Conservation (phyloP, 2,888 invertebrate species). For the Thelaira solivaga region DNA sequence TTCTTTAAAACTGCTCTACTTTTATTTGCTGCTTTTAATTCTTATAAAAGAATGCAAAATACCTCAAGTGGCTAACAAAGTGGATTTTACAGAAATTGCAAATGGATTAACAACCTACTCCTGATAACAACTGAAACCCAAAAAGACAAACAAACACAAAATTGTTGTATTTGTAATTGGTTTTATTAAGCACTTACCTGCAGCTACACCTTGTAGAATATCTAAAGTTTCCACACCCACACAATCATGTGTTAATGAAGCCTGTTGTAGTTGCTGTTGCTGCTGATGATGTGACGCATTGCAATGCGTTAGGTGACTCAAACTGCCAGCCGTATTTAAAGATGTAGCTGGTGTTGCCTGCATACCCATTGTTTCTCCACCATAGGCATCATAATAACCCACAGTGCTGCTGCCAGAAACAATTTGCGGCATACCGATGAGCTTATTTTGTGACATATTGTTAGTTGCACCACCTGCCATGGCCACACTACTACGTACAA, state of each 20-base stretch:
- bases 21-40: too few species aligned
- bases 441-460: constrained; percentile 40
- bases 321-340: constrained; percentile 68
- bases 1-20: too few species aligned
- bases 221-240: constrained; percentile 76
- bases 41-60: too few species aligned
- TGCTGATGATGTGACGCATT: constrained; percentile 66
- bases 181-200: constrained; percentile 70
- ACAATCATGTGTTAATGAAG: constrained; percentile 68
- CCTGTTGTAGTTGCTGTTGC: constrained; percentile 64
- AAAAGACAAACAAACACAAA: too few species aligned
- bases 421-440: constrained; percentile 50
- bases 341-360: constrained; percentile 46
- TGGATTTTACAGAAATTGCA: too few species aligned
- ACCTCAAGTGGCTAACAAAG: too few species aligned
- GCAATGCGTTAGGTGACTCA: constrained; percentile 64
- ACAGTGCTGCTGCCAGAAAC: constrained; percentile 64
- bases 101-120: too few species aligned
- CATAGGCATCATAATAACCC: constrained; percentile 71
- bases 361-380: constrained; percentile 8
- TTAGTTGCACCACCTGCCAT: constrained; percentile 22
- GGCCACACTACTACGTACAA: constrained; percentile 31
- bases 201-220: constrained; percentile 76
- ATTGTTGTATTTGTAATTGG: too few species aligned
- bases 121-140: too few species aligned